Base-by-base conservation (phyloP, 2,113 vertebrate species). In the Anolis carolinensis region DNA sequence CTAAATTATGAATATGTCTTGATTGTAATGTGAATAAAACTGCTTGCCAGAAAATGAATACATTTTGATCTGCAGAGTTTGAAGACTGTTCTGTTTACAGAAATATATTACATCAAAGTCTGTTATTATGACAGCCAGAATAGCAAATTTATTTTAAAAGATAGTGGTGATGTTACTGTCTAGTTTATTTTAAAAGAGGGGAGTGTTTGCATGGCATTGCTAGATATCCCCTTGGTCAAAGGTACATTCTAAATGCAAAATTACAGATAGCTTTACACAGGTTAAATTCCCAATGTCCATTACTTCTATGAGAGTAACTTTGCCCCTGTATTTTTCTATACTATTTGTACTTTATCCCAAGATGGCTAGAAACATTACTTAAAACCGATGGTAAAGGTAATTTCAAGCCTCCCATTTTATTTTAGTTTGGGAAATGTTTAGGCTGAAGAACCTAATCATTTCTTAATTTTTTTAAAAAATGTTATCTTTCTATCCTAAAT, bases 11-110 rank as follows among this genome's bases (percentile, higher is more conserved):
- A 85, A 55, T 34, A 65, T 72, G 25, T 52, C 55, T 82, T 79
- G 67, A 82, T 79, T 82, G 59, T 85, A 63, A 77, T 27, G 25
- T 71, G 52, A 59, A 82, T 50, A 77, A 89, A 71, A 72, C 52
- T 85, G 63, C n/a, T 55, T 78, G 50, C n/a, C 65, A 71, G 23
- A 36, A 63, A 79, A 52, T 3, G 5, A 34, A n/a, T 78, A 2
- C 63, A 72, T 78, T 82, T 62, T 48, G 75, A 25, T 63, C 20
- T 18, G 27, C 4, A 78, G 62, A 50, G 18, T 79, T 27, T 87
- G 25, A 80, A 44, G 30, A 39, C 32, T 59, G 18, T 68, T 34
- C 14, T 48, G 32, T 32, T 44, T 48, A 68, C 63, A 70, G 71
- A 1, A 81, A 39, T 48, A 25, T 14, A 63, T 83, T 70, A 79